Evolutionary conservation across 2,888 invertebrate genomes (phyloP), one percentile per base, ranked within the genome.

Genomic region (Melieria picta): DNA sequence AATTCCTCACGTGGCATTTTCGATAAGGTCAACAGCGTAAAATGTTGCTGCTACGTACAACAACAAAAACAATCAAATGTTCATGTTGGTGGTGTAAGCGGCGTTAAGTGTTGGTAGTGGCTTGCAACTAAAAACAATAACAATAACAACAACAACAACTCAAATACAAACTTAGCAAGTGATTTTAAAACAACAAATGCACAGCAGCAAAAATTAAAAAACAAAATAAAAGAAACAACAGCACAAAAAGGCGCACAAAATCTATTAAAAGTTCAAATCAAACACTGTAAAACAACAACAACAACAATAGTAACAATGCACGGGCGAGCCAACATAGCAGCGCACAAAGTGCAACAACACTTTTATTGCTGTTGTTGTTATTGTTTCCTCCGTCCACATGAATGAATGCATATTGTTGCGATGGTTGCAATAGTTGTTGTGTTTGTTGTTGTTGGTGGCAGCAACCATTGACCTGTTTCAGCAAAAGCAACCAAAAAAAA

Each of bases 21-120:
- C 52, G 46, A 72, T 72, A 77, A 77, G 77, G 77, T 77, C 73
- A 76, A 69, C 72, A 42, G 7, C 43, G 55, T 69, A 72, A 69
- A 47, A 48, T 48, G 48, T 42, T 5, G 47, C 16, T 16, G 16
- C 48, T 16, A 48, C 13, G 42, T 45, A 13, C 45, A 46, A 7
- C 13, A 65, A 0, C 10, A 16, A 43, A 7, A 4, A 50, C 9
- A 13, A 43, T 9, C 11, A 55, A 10, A 3, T 30, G 30, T 30
- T 30, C 3, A 30, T n/a, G 46, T 47, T 4, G 46, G 6, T 47
- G 48, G 16, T 46, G 42, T 7, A 9, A 30, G 9, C 30, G 5
- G 48, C 6, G n/a, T 42, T 30, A 63, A 46, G 13, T 61, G 60
- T 43, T 43, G 43, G 58, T 10, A 58, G 58, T 11, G 5, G 42